These are phyloP conservation scores for Dunckerocampus dactyliophorus DNA, from an alignment of 2,113 vertebrate genomes.

Conservation along the genomic window DNA sequence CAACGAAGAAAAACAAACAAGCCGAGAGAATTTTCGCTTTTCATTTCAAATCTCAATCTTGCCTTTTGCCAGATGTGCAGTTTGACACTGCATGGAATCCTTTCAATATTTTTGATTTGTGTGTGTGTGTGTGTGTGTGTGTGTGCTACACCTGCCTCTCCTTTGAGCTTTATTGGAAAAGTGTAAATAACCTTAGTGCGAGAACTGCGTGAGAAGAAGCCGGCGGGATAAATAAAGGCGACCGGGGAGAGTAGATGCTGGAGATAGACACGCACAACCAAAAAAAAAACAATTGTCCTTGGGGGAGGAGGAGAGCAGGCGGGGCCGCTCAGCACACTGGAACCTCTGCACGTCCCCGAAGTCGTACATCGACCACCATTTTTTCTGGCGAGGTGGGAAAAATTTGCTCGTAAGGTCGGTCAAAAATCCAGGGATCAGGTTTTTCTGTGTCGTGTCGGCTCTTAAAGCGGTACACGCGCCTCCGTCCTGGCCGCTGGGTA, in stretches of 20 bases:
- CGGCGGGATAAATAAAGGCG: conserved; percentile 12
- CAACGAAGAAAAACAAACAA: no score
- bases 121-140: neutral
- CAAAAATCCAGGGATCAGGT: no score
- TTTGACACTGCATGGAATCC: neutral
- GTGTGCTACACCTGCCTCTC: neutral
- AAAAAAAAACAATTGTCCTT: conserved; percentile 16
- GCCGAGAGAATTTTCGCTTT: neutral
- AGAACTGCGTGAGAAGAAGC: conserved; percentile 4
- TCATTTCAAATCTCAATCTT: neutral
- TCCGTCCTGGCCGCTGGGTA: no score
- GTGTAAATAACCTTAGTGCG: conserved; percentile 4
- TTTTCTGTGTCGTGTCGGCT: no score
- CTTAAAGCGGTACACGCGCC: no score
- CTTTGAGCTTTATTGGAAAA: neutral
- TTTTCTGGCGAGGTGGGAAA: no score
- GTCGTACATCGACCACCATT: no score
- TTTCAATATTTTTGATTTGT: neutral
- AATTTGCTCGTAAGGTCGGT: no score
- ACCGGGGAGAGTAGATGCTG: conserved; percentile 7
- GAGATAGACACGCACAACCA: neutral
- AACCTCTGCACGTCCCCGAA: no score
- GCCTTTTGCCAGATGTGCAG: neutral
- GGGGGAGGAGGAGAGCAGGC: neutral
- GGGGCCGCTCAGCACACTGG: no score